Percentiles rank a stretch among this genome's conserved stretches.
These are phyloP conservation scores for Cordilura impudica DNA, from an alignment of 2,888 invertebrate genomes.

Conservation along the genomic window DNA sequence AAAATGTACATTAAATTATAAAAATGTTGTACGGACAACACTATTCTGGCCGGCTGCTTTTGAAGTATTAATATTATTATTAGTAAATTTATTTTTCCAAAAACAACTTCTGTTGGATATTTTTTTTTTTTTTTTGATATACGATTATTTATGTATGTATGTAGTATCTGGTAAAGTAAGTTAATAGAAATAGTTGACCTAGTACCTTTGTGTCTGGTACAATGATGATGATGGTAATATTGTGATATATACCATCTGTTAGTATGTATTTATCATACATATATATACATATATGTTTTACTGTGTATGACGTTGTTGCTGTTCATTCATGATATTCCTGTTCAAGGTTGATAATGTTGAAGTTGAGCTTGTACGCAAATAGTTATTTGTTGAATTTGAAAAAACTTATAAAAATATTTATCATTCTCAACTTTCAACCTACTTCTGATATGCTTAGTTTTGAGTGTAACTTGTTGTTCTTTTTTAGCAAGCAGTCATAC, in stretches of 20 bases:
- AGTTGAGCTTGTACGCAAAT: not conserved
- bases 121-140: no score
- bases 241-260: not conserved
- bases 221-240: not conserved
- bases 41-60: no score
- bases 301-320: slow-evolving; percentile 16
- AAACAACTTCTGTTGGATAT: no score
- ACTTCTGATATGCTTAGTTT: slow-evolving; percentile 25
- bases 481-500: no score
- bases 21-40: no score
- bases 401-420: not conserved
- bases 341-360: slow-evolving; percentile 47
- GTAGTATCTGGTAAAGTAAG: not conserved
- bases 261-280: no score
- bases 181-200: slow-evolving; percentile 5
- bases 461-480: not conserved
- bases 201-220: not conserved
- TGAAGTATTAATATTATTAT: no score
- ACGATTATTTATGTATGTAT: no score
- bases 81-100: no score
- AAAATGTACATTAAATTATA: no score
- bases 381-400: not conserved
- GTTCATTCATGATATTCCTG: slow-evolving; percentile 36
- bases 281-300: not conserved
- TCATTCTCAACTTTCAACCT: not conserved